Evolutionary conservation across 92 coral and sea anemone genomes (phyloP).

Genomic region (Umimayanthus kanabou): DNA sequence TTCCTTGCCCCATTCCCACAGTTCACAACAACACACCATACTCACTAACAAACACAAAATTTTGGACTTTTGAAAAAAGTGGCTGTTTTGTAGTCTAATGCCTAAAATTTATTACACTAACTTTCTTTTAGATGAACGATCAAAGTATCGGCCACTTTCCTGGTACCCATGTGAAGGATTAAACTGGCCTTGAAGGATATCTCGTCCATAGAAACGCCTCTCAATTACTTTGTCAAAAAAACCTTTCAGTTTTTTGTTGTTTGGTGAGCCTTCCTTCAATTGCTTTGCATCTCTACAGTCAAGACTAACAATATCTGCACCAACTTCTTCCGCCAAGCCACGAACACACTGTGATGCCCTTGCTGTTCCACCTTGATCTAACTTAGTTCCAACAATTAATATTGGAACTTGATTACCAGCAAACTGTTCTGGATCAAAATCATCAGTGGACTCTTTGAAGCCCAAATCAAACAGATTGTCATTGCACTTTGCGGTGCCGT

Average conservation of each 20-base stretch:
- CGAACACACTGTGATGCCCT: constrained; percentile 76
- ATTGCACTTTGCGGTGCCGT: constrained; percentile 44
- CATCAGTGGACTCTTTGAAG: constrained; percentile 61
- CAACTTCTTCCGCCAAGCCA: constrained; percentile 95
- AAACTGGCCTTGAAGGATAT: constrained; percentile 45
- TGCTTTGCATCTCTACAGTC: constrained; percentile 81
- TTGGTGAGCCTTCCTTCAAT: constrained; percentile 70
- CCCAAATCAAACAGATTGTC: constrained; percentile 80
- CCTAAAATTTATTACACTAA: constrained; percentile 50
- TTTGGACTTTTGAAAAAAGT: too few species aligned
- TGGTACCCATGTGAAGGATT: constrained; percentile 60
- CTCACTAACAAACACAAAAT: too few species aligned
- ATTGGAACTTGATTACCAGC: constrained; percentile 97
- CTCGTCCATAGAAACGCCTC: constrained; percentile 82
- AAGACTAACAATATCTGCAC: constrained; percentile 88
- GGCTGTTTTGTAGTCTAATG: too few species aligned
- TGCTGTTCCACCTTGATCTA: constrained; percentile 89
- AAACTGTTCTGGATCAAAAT: constrained; percentile 93
- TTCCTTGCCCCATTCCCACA: too few species aligned
- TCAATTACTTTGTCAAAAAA: constrained; percentile 95
- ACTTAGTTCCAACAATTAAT: constrained; percentile 92
- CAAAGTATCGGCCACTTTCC: constrained; percentile 66
- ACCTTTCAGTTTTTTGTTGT: constrained; percentile 64
- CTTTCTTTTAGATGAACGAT: constrained; percentile 78
- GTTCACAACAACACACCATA: too few species aligned